Evolutionary conservation across 2,888 invertebrate species (phyloP).

Genomic region (Heliconius ethilla): DNA sequence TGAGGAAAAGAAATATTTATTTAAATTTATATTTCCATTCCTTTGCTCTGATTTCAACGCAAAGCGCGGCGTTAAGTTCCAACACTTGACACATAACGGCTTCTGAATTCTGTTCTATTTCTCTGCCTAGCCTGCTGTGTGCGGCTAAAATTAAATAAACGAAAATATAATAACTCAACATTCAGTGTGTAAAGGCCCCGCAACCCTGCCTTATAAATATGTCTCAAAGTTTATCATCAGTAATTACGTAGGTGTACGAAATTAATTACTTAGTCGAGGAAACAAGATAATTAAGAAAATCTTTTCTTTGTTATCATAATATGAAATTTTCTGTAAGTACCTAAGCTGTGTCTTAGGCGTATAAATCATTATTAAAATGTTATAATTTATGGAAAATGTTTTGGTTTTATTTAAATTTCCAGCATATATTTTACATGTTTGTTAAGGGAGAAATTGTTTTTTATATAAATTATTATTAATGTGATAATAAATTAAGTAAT

Average conservation of each 20-base stretch:
- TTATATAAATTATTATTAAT: no score
- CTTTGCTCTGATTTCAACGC: no score
- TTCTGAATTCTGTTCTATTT: no score
- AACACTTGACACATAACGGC: no score
- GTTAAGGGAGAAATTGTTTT: background rate
- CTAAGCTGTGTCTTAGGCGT: background rate
- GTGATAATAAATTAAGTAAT: no score
- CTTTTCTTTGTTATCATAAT: conserved; percentile 36
- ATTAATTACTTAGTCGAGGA: conserved; percentile 43
- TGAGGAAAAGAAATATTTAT: no score
- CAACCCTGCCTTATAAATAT: conserved; percentile 30
- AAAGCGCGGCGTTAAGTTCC: no score
- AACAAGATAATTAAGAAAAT: conserved; percentile 44
- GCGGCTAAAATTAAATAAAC: background rate
- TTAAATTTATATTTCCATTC: no score
- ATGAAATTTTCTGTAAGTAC: background rate
- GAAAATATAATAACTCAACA: no score
- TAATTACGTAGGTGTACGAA: conserved; percentile 41
- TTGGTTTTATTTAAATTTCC: background rate
- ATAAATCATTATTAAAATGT: background rate
- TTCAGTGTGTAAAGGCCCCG: conserved; percentile 29
- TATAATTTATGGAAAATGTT: conserved; percentile 14
- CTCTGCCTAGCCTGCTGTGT: no score
- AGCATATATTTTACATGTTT: background rate
- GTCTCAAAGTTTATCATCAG: conserved; percentile 38